A percentile compares a stretch with the other conserved stretches of the same genome.
Evolutionary conservation across 2,113 vertebrate species (phyloP).

Genomic region (Nanorana parkeri): DNA sequence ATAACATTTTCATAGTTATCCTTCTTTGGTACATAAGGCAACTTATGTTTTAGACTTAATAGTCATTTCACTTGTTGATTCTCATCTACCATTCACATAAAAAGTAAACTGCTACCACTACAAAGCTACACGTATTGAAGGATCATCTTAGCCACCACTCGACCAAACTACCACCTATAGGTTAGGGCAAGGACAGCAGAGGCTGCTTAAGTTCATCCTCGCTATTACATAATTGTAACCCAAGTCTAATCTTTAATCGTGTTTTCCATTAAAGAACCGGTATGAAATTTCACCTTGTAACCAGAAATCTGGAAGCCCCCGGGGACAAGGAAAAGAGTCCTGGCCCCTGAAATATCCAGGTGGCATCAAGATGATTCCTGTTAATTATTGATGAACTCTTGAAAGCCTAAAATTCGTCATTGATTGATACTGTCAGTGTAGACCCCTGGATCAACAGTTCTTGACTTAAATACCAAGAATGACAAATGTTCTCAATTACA

Average conservation of each 20-base stretch:
- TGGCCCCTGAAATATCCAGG: constrained; percentile 5
- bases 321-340: constrained; percentile 28
- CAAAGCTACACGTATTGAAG: too few relatives aligned
- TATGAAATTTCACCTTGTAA: constrained; percentile 5
- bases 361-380: constrained; percentile 39
- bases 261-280: background rate
- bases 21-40: too few relatives aligned
- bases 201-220: background rate
- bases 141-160: background rate
- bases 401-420: background rate
- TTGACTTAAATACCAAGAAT: background rate
- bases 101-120: too few relatives aligned
- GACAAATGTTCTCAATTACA: background rate
- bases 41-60: too few relatives aligned
- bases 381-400: constrained; percentile 48
- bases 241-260: constrained; percentile 1
- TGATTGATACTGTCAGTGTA: background rate
- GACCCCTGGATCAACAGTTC: background rate
- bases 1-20: too few relatives aligned
- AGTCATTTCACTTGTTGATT: too few relatives aligned
- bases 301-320: constrained; percentile 28
- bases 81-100: too few relatives aligned
- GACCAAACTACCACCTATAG: constrained; percentile 15
- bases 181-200: background rate
- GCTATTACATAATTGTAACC: background rate